Percentiles rank a stretch among this genome's conserved stretches.
phyloP scores from a whole-genome alignment of 2,113 vertebrate genomes.

The Clarias macrocephalus region DNA sequence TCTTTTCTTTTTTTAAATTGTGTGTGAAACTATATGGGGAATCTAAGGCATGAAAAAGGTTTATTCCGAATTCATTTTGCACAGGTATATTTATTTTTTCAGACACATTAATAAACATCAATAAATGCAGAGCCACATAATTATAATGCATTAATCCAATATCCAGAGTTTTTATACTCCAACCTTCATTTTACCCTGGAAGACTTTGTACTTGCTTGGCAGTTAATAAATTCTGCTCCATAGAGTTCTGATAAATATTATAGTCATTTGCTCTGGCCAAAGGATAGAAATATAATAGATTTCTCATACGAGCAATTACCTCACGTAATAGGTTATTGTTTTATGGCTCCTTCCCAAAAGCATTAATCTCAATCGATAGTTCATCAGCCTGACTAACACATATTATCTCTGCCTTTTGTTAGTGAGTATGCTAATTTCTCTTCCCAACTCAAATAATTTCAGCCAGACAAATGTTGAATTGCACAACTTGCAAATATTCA shows the following conservation, averaged over 20 bases:
- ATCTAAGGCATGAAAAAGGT: background rate
- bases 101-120: constrained; percentile 4
- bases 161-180: constrained; percentile 19
- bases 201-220: constrained; percentile 50
- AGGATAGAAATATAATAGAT: constrained; percentile 61
- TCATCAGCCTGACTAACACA: constrained; percentile 52
- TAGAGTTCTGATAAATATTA: constrained; percentile 57
- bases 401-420: constrained; percentile 50
- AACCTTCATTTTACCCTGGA: constrained; percentile 41
- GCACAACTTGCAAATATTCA: constrained; percentile 44
- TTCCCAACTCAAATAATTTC: constrained; percentile 40
- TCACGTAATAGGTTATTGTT: constrained; percentile 69
- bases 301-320: constrained; percentile 72
- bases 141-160: constrained; percentile 14
- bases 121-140: background rate
- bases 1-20: background rate
- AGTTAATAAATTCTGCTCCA: constrained; percentile 61
- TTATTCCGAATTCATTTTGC: background rate
- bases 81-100: background rate
- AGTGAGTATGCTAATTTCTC: constrained; percentile 46
- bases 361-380: constrained; percentile 71
- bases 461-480: constrained; percentile 31
- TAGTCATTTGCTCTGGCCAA: constrained; percentile 59
- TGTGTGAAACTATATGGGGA: background rate
- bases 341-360: constrained; percentile 64